These are phyloP conservation scores for Chloroclysta siterata DNA, from an alignment of 2,888 invertebrate genomes.

Conservation along the genomic window DNA sequence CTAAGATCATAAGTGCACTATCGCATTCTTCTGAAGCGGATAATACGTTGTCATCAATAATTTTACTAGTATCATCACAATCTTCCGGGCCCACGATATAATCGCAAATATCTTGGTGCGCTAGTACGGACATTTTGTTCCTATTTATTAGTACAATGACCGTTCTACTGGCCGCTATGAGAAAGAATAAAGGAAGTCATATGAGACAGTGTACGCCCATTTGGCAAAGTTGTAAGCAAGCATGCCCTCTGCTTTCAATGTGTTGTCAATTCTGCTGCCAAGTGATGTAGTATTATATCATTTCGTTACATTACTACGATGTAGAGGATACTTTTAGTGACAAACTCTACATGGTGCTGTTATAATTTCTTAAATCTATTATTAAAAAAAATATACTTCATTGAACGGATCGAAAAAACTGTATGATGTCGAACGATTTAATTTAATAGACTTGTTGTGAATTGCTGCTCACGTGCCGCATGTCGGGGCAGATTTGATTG, in stretches of 20 bases:
- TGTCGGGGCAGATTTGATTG: conserved; percentile 24
- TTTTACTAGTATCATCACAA: conserved; percentile 26
- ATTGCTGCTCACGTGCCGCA: conserved; percentile 16
- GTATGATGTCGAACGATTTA: conserved; percentile 10
- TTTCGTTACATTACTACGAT: conserved; percentile 21
- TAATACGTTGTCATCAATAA: conserved; percentile 26
- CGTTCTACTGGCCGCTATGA: conserved; percentile 43
- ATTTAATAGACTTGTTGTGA: conserved; percentile 29
- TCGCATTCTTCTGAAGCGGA: conserved; percentile 27
- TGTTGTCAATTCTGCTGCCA: conserved; percentile 53
- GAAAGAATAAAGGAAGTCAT: conserved; percentile 57
- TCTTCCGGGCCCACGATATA: conserved; percentile 35
- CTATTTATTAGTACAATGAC: conserved; percentile 49
- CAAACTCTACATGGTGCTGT: conserved; percentile 7
- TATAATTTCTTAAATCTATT: conserved; percentile 12
- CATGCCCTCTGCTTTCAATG: conserved; percentile 45
- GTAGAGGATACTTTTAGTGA: not conserved
- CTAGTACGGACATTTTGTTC: conserved; percentile 41
- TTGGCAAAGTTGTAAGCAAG: conserved; percentile 54
- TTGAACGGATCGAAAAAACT: conserved; percentile 24
- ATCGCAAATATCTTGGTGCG: conserved; percentile 34
- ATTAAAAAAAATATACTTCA: too few species aligned
- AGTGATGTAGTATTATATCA: conserved; percentile 44
- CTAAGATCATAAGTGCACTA: conserved; percentile 27
- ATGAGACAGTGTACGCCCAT: conserved; percentile 44